Conservation (phyloP, 2,888 invertebrate species). For the Drosophila percnosoma region DNA sequence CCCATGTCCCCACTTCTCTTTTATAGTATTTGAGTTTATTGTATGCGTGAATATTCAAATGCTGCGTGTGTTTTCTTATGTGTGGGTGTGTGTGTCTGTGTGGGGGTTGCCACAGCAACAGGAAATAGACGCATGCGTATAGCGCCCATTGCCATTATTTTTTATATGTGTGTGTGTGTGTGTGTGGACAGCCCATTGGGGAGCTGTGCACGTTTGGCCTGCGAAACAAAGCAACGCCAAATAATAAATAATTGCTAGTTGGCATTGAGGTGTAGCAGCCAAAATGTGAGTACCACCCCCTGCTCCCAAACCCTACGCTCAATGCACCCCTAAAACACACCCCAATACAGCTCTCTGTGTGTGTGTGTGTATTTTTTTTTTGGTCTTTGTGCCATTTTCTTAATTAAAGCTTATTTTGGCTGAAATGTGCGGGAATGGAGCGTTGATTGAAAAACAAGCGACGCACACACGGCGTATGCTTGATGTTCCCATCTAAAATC, state of each 20-base stretch:
- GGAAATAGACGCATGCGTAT: slow-evolving; percentile 82
- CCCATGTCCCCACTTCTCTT: slow-evolving; percentile 11
- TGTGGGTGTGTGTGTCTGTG: slow-evolving; percentile 40
- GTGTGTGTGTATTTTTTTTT: slow-evolving; percentile 4
- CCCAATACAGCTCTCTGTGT: background rate
- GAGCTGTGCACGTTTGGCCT: slow-evolving; percentile 62
- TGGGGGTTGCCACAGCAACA: slow-evolving; percentile 83
- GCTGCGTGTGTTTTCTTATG: slow-evolving; percentile 34
- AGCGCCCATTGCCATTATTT: slow-evolving; percentile 36
- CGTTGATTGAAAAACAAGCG: slow-evolving; percentile 55
- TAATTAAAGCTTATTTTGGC: slow-evolving; percentile 69
- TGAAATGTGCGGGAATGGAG: slow-evolving; percentile 35
- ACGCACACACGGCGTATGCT: slow-evolving; percentile 67
- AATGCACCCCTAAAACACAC: slow-evolving; percentile 31
- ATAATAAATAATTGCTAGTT: slow-evolving; percentile 80
- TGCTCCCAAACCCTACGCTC: background rate
- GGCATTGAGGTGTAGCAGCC: slow-evolving; percentile 73
- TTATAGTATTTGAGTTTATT: slow-evolving; percentile 74
- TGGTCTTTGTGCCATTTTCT: slow-evolving; percentile 60
- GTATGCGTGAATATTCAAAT: slow-evolving; percentile 81
- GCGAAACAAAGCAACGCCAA: slow-evolving; percentile 80
- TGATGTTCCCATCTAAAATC: slow-evolving; percentile 29
- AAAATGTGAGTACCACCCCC: slow-evolving; percentile 26
- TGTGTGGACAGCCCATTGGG: slow-evolving; percentile 53
- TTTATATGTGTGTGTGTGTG: slow-evolving; percentile 22